Evolutionary conservation across 2,797 vertebrate species (phyloP), one percentile per base, ranked within the genome.

Genomic region (Podargus strigoides): DNA sequence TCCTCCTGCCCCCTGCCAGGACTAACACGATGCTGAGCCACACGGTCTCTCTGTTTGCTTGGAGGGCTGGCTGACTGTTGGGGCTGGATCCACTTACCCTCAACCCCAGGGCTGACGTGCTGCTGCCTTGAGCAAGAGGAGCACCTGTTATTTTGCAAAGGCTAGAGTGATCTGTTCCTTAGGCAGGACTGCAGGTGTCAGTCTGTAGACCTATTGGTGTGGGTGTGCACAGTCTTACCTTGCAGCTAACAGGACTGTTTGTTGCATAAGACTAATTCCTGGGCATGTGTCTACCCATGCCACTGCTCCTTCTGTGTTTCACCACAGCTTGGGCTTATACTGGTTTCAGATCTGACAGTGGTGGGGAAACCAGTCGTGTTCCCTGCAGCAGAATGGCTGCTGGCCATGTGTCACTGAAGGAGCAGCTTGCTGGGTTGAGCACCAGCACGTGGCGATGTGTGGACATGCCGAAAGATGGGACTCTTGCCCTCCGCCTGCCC

Each of bases 91-190:
- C 14, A 1, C 70, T 91, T 90, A 91, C 67, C 28, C 17, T 87
- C 44, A 81, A 52, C 70, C 50, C 26, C 39, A 73, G 63, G 53
- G 68, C 50, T 81, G 69, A 88, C 6, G 3, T 78, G 53, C 62
- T 75, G 36, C 74, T 72, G 28, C 56, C 80, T 73, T 83, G 36
- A 91, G 85, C 90, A 79, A 84, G 74, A 84, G 14, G 47, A 93
- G 49, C 89, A 84, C 60, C 79, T 95, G 69, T 73, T 95, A 66
- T 30, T 88, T 94, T 84, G 42, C 50, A 90, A 14, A 72, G 62
- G 34, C 60, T 92, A 67, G 34, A 80, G 47, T 21, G 14, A 39
- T 89, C 37, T 62, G 39, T 89, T 92, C 42, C 55, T 88, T 66
- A 72, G 76, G 37, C 62, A 75, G 69, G 36, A 68, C 62, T 78